Conservation (phyloP, 2,888 invertebrate species). For the Mechanitis messenoides region DNA sequence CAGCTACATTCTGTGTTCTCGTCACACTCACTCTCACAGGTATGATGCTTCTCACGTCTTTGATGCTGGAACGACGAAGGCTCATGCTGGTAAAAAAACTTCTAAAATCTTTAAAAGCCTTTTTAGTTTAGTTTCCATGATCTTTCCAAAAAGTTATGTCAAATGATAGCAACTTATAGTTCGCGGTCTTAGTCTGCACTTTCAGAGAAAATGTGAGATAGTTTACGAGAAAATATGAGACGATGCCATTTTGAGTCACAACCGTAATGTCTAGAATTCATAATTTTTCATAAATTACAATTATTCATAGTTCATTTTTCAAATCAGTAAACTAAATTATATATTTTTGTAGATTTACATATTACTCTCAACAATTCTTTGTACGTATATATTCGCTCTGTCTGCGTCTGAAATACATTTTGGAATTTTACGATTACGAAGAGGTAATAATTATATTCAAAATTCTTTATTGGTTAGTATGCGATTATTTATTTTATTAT, state of each 20-base stretch:
- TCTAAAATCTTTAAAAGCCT: no score
- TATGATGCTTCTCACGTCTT: not conserved
- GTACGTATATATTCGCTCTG: slow-evolving; percentile 3
- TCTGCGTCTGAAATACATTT: slow-evolving; percentile 5
- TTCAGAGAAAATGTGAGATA: no score
- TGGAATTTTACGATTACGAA: slow-evolving; percentile 3
- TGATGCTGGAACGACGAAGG: not conserved
- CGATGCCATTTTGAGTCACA: not conserved
- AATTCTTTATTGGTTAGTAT: no score
- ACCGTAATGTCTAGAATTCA: not conserved
- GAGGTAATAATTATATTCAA: not conserved
- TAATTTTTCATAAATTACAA: not conserved
- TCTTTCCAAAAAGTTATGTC: no score
- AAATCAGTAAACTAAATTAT: not conserved
- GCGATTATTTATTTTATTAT: no score
- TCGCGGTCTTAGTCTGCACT: no score
- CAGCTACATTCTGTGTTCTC: not conserved
- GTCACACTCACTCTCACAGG: not conserved
- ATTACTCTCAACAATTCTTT: slow-evolving; percentile 1
- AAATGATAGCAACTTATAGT: no score
- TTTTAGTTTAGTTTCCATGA: no score
- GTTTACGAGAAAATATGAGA: no score
- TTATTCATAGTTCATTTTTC: not conserved
- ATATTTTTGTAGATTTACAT: not conserved
- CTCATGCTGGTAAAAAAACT: slow-evolving; percentile 1